Evolutionary conservation across 2,797 vertebrate genomes (phyloP).

Genomic region (Pseudopleuronectes americanus): DNA sequence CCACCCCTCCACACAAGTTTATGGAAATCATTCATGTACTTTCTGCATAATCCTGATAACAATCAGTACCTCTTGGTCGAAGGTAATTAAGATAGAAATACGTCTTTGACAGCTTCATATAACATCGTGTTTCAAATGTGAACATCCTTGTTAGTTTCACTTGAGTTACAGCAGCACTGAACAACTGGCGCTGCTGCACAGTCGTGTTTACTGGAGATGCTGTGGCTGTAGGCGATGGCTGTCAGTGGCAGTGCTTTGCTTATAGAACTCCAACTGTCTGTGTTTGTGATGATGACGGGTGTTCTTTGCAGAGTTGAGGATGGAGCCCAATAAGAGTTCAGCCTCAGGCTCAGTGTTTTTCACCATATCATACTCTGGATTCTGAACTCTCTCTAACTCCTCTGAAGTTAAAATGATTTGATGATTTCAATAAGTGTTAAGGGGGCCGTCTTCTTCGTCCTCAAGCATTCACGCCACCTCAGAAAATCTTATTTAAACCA

Average conservation of each 20-base stretch:
- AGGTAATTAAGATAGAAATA: neutral
- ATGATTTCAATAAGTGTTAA: conserved; percentile 48
- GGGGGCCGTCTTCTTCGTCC: conserved; percentile 5
- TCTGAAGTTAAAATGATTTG: conserved; percentile 54
- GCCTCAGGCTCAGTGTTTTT: conserved; percentile 44
- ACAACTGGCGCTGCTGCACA: conserved; percentile 2
- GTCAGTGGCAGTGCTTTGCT: conserved; percentile 46
- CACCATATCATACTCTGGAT: conserved; percentile 45
- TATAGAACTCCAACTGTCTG: conserved; percentile 37
- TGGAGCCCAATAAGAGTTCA: conserved; percentile 61
- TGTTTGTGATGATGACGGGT: conserved; percentile 49
- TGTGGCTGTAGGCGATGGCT: conserved; percentile 14
- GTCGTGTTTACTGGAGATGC: conserved; percentile 2
- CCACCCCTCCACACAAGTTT: too few species aligned
- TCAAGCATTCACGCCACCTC: conserved; percentile 42
- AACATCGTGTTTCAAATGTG: neutral
- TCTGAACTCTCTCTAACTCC: conserved; percentile 49
- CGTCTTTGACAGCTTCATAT: neutral
- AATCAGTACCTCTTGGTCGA: too few species aligned
- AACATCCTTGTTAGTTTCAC: conserved; percentile 3
- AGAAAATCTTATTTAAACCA: conserved; percentile 53
- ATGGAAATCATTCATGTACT: too few species aligned
- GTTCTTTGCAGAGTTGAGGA: conserved; percentile 55
- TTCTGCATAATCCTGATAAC: too few species aligned
- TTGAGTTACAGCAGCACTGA: conserved; percentile 1